A percentile compares a stretch with the other conserved stretches of the same genome.
These are phyloP conservation scores for Drosophila seguyi DNA, from an alignment of 1,140 invertebrate species.

Conservation along the genomic window DNA sequence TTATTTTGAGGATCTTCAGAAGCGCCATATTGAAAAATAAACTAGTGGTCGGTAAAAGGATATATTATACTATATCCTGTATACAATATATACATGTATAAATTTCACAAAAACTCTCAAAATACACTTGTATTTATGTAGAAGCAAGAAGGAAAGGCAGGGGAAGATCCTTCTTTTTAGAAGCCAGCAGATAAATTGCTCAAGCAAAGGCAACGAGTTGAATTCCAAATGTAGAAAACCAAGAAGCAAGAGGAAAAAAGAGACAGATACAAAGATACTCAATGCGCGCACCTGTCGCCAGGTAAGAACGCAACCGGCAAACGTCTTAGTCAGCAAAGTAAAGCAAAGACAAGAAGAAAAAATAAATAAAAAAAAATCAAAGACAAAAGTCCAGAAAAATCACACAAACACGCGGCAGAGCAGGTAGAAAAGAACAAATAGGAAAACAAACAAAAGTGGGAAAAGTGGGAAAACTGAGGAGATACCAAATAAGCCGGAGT, in stretches of 20 bases:
- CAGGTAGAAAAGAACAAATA: conserved; percentile 46
- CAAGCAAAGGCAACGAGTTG: conserved; percentile 40
- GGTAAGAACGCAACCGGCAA: conserved; percentile 60
- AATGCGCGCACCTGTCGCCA: conserved; percentile 60
- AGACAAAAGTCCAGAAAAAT: conserved; percentile 46
- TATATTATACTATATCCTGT: too few relatives aligned
- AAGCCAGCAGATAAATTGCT: conserved; percentile 25
- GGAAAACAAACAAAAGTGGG: conserved; percentile 43
- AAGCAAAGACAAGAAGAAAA: conserved; percentile 26
- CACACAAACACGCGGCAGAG: conserved; percentile 26
- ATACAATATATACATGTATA: neutral
- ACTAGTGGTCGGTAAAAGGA: too few relatives aligned
- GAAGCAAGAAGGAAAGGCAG: neutral
- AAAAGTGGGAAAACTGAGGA: conserved; percentile 18
- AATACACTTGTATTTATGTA: too few relatives aligned
- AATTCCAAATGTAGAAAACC: conserved; percentile 53
- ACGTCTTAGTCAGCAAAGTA: conserved; percentile 59
- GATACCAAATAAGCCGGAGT: conserved; percentile 24
- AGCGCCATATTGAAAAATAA: too few relatives aligned
- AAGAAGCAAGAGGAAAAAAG: conserved; percentile 13
- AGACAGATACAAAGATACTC: conserved; percentile 15
- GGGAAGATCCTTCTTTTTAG: conserved; percentile 7
- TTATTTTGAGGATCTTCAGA: too few relatives aligned
- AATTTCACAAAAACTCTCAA: too few relatives aligned
- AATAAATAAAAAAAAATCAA: conserved; percentile 2